Conservation (phyloP, 2,113 vertebrate genomes). For the Halichoeres trimaculatus region DNA sequence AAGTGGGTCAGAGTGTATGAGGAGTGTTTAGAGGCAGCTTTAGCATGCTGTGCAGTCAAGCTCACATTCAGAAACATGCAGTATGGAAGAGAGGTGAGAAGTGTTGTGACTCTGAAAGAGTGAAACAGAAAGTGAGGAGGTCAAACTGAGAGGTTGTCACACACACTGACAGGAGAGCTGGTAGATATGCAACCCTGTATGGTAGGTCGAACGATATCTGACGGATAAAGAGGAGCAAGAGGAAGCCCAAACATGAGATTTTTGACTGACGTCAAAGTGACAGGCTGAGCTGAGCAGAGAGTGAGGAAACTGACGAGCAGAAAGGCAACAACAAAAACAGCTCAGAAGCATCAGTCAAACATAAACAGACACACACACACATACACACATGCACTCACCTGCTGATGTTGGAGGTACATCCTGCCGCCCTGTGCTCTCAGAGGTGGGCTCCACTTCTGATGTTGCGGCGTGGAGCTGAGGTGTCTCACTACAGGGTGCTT, state of each 20-base stretch:
- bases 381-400: not conserved
- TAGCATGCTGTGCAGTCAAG: slow-evolving; percentile 4
- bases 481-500: slow-evolving; percentile 46
- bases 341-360: slow-evolving; percentile 32
- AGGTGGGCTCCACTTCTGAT: slow-evolving; percentile 50
- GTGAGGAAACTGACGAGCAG: not conserved
- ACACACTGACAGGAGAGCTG: slow-evolving; percentile 17
- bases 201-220: slow-evolving; percentile 3
- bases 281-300: not conserved
- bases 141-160: not conserved
- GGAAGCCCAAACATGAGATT: not conserved
- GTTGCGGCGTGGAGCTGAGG: slow-evolving; percentile 32
- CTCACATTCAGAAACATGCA: not conserved
- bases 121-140: not conserved
- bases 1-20: slow-evolving; percentile 21
- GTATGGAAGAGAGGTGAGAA: not conserved
- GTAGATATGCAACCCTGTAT: slow-evolving; percentile 11
- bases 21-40: slow-evolving; percentile 1
- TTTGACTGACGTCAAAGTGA: slow-evolving; percentile 20
- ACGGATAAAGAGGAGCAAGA: not conserved
- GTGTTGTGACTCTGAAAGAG: too few relatives aligned
- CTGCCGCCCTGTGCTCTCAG: not conserved
- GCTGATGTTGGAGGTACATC: slow-evolving; percentile 15
- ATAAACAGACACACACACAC: not conserved
- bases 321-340: slow-evolving; percentile 23